Evolutionary conservation across 1,140 invertebrate species (phyloP), one percentile per base, ranked within the genome.

Genomic region (Frieseomelitta varia): DNA sequence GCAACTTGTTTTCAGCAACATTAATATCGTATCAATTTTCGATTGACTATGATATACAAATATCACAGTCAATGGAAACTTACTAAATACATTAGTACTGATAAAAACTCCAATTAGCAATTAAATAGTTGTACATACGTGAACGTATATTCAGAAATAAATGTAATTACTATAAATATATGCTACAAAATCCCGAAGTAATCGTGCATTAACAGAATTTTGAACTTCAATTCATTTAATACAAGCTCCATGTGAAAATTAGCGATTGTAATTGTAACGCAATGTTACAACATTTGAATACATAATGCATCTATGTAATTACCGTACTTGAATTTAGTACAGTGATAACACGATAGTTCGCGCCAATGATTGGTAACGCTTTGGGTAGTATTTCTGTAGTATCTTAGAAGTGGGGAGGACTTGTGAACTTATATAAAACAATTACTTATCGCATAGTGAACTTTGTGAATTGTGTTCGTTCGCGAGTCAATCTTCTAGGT

Each of bases 371-470:
- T 72, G 51, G 68, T 30, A 56, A 71, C 34, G 53, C 53, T 69
- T 72, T 58, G 6, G 30, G 55, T 61, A 72, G 34, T 34, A 72
- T 79, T 53, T 67, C 39, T 27, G 47, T 51, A 80, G 53, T 27
- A 56, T 53, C 14, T 39, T 8, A 76, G 51, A 55, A 76, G 58
- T 65, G 81, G 63, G 65, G 81, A 27, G 47, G n/a, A 53, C 55
- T 30, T 34, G 75, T 39, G 81, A 82, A 61, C 75, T 83, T 78
- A 78, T 77, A 83, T 83, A 83, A 79, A 83, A 78, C 81, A 83
- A 83, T 83, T 61, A 79, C 55, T 83, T 78, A 78, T 78, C 55
- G 67, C 39, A 56, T 61, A 76, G 55, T 84, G 68, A n/a, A 84
- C 75, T 84, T 65, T 61, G 65, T 69, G 39, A 78, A 61, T 71